phyloP scores from a whole-genome alignment of 2,797 vertebrate species.

The Neosilurus mollespiculum region DNA sequence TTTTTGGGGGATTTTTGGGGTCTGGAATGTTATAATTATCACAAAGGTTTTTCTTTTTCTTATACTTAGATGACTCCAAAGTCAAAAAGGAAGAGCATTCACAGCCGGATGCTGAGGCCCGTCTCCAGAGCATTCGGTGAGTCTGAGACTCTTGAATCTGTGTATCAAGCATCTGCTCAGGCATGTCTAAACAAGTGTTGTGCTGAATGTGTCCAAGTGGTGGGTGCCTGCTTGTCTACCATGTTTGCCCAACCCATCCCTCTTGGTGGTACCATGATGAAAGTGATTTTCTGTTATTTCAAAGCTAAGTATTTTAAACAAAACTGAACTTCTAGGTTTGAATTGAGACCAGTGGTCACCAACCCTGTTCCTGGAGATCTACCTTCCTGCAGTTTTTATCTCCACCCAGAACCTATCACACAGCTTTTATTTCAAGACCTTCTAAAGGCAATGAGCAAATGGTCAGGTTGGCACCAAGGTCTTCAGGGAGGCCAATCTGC shows the following conservation, averaged over 20 bases:
- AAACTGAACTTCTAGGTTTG: too few species aligned
- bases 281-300: neutral
- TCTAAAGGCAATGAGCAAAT: too few species aligned
- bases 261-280: neutral
- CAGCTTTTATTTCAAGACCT: too few species aligned
- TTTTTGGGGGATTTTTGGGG: neutral
- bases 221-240: neutral
- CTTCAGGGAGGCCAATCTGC: too few species aligned
- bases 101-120: constrained; percentile 95
- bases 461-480: too few species aligned
- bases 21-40: neutral
- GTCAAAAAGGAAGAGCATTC: constrained; percentile 97
- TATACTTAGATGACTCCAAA: constrained; percentile 91
- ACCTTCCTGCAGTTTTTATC: too few species aligned
- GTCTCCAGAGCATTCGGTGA: constrained; percentile 96
- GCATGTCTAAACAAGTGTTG: neutral
- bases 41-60: neutral
- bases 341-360: too few species aligned
- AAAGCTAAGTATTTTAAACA: neutral
- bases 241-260: neutral
- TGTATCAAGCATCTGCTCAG: neutral
- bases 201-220: neutral
- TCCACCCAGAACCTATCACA: too few species aligned
- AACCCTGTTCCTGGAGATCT: too few species aligned
- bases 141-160: constrained; percentile 39